Conservation (phyloP, 2,888 invertebrate species). For the Nomada lathburiana region DNA sequence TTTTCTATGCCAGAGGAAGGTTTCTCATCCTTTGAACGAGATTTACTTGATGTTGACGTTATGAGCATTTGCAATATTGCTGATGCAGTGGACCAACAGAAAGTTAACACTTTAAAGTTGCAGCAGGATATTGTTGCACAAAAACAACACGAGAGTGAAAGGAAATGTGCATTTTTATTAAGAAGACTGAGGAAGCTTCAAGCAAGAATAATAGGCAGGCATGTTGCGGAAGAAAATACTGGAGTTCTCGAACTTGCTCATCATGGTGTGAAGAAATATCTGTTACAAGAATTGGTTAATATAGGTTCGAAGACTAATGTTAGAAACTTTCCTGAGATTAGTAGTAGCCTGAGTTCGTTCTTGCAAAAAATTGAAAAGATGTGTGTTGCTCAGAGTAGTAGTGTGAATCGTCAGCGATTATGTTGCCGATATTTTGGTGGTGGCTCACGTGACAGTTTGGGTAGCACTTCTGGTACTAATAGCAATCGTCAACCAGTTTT, state of each 20-base stretch:
- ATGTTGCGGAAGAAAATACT: conserved; percentile 91
- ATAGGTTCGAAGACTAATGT: conserved; percentile 75
- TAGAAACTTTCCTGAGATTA: conserved; percentile 80
- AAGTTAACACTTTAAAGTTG: conserved; percentile 67
- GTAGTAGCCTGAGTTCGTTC: conserved; percentile 77
- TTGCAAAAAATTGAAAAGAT: conserved; percentile 82
- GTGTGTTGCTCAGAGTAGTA: conserved; percentile 81
- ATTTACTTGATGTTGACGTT: conserved; percentile 81
- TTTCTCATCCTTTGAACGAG: conserved; percentile 79
- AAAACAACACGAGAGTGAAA: conserved; percentile 88
- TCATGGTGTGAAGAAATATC: conserved; percentile 85
- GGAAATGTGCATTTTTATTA: conserved; percentile 90
- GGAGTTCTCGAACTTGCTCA: conserved; percentile 92
- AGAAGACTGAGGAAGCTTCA: conserved; percentile 92
- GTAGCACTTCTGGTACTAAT: conserved; percentile 59
- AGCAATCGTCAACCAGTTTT: conserved; percentile 79
- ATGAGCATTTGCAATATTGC: conserved; percentile 79
- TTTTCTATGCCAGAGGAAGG: conserved; percentile 80
- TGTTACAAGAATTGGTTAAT: conserved; percentile 80
- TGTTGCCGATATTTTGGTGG: conserved; percentile 86
- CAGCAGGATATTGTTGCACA: conserved; percentile 78
- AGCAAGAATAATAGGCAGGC: conserved; percentile 90
- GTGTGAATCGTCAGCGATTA: conserved; percentile 78
- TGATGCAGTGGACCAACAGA: conserved; percentile 68
- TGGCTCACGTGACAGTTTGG: conserved; percentile 83